These are phyloP conservation scores for Pristionchus entomophagus DNA, from an alignment of 2,888 invertebrate species.

Conservation along the genomic window DNA sequence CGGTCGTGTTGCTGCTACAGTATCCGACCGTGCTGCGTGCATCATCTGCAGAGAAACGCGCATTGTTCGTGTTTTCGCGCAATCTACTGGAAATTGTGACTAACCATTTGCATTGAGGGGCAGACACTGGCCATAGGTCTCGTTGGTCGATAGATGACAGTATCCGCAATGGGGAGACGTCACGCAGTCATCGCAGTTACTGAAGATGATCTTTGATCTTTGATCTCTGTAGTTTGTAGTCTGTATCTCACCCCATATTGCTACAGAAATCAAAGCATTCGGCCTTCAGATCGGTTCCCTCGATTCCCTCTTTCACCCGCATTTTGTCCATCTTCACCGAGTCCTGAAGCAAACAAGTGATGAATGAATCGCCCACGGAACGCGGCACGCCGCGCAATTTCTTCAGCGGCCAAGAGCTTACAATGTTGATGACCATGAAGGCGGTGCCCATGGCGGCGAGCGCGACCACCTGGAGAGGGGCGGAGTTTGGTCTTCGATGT, in stretches of 20 bases:
- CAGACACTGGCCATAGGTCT: slow-evolving; percentile 15
- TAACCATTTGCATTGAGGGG: slow-evolving; percentile 44
- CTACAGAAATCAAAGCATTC: background rate
- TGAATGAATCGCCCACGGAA: background rate
- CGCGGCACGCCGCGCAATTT: background rate
- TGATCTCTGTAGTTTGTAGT: background rate
- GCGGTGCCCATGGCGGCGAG: slow-evolving; percentile 66
- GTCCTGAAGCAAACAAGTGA: background rate
- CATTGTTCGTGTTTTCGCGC: background rate
- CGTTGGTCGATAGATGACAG: slow-evolving; percentile 55
- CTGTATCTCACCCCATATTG: background rate
- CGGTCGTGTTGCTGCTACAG: background rate
- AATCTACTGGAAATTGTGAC: background rate
- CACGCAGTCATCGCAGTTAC: slow-evolving; percentile 78
- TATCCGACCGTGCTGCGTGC: slow-evolving; percentile 21
- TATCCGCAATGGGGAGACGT: slow-evolving; percentile 77
- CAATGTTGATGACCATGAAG: slow-evolving; percentile 57
- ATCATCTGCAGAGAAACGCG: slow-evolving; percentile 20
- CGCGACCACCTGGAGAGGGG: slow-evolving; percentile 49
- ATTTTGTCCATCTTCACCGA: background rate
- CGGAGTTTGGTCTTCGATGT: background rate
- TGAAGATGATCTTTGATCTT: slow-evolving; percentile 48
- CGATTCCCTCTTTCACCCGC: background rate
- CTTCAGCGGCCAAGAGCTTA: background rate
- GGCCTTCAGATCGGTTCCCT: no score